Base-by-base conservation (phyloP, 1,140 invertebrate genomes). In the Cotesia typhae region DNA sequence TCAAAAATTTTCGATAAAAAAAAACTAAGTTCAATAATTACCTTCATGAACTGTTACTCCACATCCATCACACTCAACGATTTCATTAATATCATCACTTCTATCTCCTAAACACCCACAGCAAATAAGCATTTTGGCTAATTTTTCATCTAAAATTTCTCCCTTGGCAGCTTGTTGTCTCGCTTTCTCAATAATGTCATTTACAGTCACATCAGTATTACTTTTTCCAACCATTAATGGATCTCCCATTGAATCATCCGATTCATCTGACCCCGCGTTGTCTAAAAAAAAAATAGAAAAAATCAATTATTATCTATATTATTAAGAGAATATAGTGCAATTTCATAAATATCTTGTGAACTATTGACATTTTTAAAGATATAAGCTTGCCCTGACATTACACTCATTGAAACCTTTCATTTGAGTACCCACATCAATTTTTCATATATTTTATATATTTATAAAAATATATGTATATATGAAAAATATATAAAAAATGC, bases 21-120 rank as follows among this genome's bases (percentile, higher is more conserved):
- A 55, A 67, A 63, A 4, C 17, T 65, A 63, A 68, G 1, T 28
- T 55, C 20, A n/a, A 70, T 12, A 6, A 17, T 63, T 84, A 92
- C 92, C 95, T 91, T 99, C 97, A 88, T 99, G 96, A 9, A 98
- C 96, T 73, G 95, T 95, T 0, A 98, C 94, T 12, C 96, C 95
- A 88, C 97, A 99, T 38, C 94, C 92, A 88, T 99, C 97, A 88
- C 97, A 99, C 86, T 98, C 96, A 6, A 98, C 95, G 76, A 99
- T 97, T 88, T 98, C 97, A 89, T 98, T 97, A 57, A 94, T 90
- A 79, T 96, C 94, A 87, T 96, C 95, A 84, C 95, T 97, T 77
- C 93, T 90, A 71, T 98, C 96, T 0, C 96, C 96, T 28, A 98
- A 87, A 82, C 97, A 99, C 2, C 96, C 95, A 81, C 94, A 95